Base-by-base conservation (phyloP, 2,888 invertebrate species). In the Dryadula phaetusa region DNA sequence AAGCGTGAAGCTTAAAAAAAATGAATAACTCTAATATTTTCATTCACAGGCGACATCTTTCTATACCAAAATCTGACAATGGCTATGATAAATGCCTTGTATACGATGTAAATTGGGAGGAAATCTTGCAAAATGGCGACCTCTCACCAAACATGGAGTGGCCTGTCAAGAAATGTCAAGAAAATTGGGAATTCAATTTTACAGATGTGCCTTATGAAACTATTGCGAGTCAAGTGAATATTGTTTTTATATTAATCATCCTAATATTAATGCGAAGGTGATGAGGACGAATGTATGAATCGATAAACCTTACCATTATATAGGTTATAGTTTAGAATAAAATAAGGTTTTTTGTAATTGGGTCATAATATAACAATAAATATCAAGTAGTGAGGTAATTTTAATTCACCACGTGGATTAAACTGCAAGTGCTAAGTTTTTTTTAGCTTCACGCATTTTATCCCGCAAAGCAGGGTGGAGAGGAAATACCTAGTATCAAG, bases 181-280 rank as follows among this genome's bases (percentile, higher is more conserved):
- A 70, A 0, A 67, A 70, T 3, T 92, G 92, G 92, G 92, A 92
- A 68, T 92, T 79, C 22, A 90, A 92, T 62, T 90, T 82, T 53
- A 88, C 85, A 0, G 91, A 92, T 79, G 85, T 91, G 3, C 87
- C 91, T 0, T 92, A 90, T 58, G 84, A 88, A 53, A 90, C 88
- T 20, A 90, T 92, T 60, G 90, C 91, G 62, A 81, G 89, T 0
- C 82, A 92, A 81, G 92, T 90, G 69, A 64, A 58, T 16, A 4
- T 16, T 16, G 10, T n/a, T n/a, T 12, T 40, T 8, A 22, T 28
- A 32, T 32, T 8, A 14, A 32, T 53, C 16, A n/a, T 1, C 22
- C 10, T 18, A 56, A 25, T 28, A 1, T 32, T 32, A 8, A 8
- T 32, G 32, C 7, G 32, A 1, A 32, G 1, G 32, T 8, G n/a